Evolutionary conservation across 1,140 invertebrate species (phyloP), one percentile per base, ranked within the genome.

Genomic region (Augochlora pura): DNA sequence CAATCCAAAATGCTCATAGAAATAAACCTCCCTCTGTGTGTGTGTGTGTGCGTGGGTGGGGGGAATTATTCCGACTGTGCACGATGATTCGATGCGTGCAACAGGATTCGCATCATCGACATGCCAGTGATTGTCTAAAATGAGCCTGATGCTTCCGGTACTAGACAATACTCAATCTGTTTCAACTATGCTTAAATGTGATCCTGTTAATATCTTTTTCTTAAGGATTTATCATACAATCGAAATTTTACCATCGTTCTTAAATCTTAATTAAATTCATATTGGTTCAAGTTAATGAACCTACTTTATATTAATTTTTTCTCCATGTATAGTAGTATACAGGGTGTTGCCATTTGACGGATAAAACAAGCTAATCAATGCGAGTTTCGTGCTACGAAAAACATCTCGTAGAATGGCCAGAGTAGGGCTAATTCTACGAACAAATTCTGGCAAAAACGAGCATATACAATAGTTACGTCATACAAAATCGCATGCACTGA

Each of bases 1-100:
- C 52, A 46, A 46, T 62, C 66, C 23, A 80, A 18, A 10, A 32
- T 25, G 23, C 21, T 6, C 59, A 14, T 14, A 63, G n/a, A 81
- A 85, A 84, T 73, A 84, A 85, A 85, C 77, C 12, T n/a, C n/a
- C n/a, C n/a, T n/a, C n/a, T 27, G 1, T 6, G n/a, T 8, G 14
- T 4, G n/a, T n/a, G n/a, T n/a, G n/a, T n/a, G n/a, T n/a, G n/a
- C n/a, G n/a, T n/a, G n/a, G n/a, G n/a, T n/a, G n/a, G n/a, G n/a
- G 18, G 64, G 70, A 16, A 38, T 32, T 60, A 57, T 64, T 60
- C 32, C 14, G n/a, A 59, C 25, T 64, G 27, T 39, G 18, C n/a
- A 1, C 38, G 65, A 80, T 46, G 38, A 63, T 74, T 68, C 4
- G n/a, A 75, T 63, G 42, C 62, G 27, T 12, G 10, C 23, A 57